phyloP scores from a whole-genome alignment of 2,888 invertebrate species.

The Disparrhopalites patrizii region DNA sequence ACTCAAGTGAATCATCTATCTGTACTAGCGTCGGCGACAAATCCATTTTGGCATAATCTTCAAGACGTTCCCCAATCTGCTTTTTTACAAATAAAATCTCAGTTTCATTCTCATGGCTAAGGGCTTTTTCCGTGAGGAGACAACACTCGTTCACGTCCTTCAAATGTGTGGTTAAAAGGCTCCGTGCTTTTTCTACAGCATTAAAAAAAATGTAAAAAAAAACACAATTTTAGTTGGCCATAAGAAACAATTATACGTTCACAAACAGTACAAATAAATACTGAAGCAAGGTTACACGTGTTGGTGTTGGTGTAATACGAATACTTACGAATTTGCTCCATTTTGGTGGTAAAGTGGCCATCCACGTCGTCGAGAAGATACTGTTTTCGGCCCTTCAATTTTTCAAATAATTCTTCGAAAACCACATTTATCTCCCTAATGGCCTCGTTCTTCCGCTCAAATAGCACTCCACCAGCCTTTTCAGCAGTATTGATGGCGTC shows the following conservation, averaged over 20 bases:
- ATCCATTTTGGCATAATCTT: constrained; percentile 51
- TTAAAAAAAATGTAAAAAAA: background rate
- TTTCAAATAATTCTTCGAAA: constrained; percentile 42
- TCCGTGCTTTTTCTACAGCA: constrained; percentile 51
- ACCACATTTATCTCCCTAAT: constrained; percentile 42
- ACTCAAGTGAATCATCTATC: constrained; percentile 46
- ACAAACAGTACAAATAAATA: too few relatives aligned
- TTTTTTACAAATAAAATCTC: constrained; percentile 55
- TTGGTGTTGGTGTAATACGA: background rate
- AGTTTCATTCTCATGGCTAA: constrained; percentile 54
- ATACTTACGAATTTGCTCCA: constrained; percentile 45
- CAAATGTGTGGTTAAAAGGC: constrained; percentile 49
- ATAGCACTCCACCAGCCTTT: constrained; percentile 43
- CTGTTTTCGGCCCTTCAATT: constrained; percentile 41
- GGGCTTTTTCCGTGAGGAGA: constrained; percentile 54
- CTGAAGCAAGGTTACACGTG: too few relatives aligned
- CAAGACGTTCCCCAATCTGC: constrained; percentile 54
- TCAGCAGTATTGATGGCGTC: constrained; percentile 46
- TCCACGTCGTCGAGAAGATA: constrained; percentile 43
- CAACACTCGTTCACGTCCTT: constrained; percentile 53
- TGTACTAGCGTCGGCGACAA: constrained; percentile 34
- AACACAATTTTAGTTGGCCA: background rate
- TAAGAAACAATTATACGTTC: background rate
- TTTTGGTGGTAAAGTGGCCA: constrained; percentile 39
- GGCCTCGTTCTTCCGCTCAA: constrained; percentile 40